Percentiles rank a stretch among this genome's conserved stretches.
phyloP scores from a whole-genome alignment of 2,888 invertebrate species.

The Drosophila monieri region DNA sequence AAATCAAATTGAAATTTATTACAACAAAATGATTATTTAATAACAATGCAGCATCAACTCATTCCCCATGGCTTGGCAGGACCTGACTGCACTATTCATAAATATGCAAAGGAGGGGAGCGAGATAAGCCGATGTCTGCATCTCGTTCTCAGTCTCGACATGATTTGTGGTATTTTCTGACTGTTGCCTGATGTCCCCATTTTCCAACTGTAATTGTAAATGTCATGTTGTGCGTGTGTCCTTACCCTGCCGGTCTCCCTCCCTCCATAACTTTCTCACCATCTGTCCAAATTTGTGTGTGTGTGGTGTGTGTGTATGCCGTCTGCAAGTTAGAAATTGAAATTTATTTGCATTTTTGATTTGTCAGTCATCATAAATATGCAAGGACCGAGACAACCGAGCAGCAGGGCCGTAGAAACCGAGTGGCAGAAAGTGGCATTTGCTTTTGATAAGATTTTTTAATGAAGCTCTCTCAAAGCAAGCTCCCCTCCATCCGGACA shows the following conservation, averaged over 20 bases:
- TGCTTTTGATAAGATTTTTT: conserved; percentile 48
- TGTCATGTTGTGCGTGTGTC: conserved; percentile 73
- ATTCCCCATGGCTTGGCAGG: conserved; percentile 53
- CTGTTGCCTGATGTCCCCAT: conserved; percentile 46
- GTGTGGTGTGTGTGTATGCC: conserved; percentile 39
- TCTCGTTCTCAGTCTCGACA: conserved; percentile 13
- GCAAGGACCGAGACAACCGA: conserved; percentile 51
- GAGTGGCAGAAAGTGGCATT: conserved; percentile 37
- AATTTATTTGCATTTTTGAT: conserved; percentile 81
- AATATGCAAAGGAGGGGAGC: conserved; percentile 59
- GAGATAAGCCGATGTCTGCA: conserved; percentile 24
- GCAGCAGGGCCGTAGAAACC: conserved; percentile 8
- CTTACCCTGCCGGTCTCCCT: conserved; percentile 1
- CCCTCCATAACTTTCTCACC: not conserved
- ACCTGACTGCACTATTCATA: conserved; percentile 76
- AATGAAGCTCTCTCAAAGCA: conserved; percentile 39
- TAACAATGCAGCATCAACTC: conserved; percentile 51
- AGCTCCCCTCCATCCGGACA: conserved; percentile 4
- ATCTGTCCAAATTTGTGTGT: not conserved
- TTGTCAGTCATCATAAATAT: conserved; percentile 71
- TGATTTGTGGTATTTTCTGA: conserved; percentile 65
- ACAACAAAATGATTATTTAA: conserved; percentile 76
- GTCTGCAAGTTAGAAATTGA: conserved; percentile 69
- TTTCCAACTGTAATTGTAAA: conserved; percentile 73
- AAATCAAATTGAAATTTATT: conserved; percentile 72